phyloP scores from a whole-genome alignment of 2,797 vertebrate genomes.

The Galaxias olidus region DNA sequence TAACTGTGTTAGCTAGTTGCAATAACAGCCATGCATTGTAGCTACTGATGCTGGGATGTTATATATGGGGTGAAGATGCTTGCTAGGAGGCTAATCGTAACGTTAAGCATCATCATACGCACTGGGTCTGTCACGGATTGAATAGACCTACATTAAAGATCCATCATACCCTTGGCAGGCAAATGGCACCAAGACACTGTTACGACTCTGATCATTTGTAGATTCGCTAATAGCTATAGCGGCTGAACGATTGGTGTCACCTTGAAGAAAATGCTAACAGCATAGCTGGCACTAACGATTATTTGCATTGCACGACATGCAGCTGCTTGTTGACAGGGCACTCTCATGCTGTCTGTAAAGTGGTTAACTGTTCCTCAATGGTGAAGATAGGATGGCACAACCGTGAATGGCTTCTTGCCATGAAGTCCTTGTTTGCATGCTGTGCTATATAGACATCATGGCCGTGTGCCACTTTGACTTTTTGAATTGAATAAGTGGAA shows the following conservation, averaged over 20 bases:
- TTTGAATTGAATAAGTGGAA: background rate
- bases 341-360: background rate
- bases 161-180: no score
- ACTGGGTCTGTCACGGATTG: no score
- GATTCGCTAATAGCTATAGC: no score
- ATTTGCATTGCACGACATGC: no score
- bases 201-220: no score
- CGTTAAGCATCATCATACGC: no score
- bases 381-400: background rate
- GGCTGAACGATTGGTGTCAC: background rate
- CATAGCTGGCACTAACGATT: background rate
- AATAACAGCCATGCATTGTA: no score
- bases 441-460: background rate
- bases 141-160: no score
- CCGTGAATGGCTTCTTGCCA: background rate
- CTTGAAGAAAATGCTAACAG: background rate
- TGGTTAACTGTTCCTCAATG: constrained; percentile 8
- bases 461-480: background rate
- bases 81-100: no score
- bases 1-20: background rate
- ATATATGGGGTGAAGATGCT: no score
- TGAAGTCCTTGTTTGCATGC: background rate
- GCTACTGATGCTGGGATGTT: no score
- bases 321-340: background rate
- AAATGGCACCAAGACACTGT: no score